A percentile compares a stretch with the other conserved stretches of the same genome.
Conservation (phyloP, 2,113 vertebrate species). For the Salvator merianae region DNA sequence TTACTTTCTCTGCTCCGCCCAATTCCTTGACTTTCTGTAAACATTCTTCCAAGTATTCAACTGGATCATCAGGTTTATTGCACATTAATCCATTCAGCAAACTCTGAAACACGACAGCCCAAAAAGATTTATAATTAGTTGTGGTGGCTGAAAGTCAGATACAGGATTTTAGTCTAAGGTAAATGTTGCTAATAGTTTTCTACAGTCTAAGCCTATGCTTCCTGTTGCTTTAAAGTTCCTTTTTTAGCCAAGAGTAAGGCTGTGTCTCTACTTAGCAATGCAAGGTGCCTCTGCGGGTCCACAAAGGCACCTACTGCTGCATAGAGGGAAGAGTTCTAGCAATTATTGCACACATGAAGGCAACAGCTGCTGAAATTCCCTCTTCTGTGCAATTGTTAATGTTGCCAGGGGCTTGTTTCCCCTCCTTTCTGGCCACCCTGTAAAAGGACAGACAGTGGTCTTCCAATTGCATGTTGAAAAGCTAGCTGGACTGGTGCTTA, state of each 20-base stretch:
- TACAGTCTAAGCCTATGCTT: background rate
- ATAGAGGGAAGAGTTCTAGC: too few relatives aligned
- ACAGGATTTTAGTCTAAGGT: background rate
- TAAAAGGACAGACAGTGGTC: too few relatives aligned
- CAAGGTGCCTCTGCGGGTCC: too few relatives aligned
- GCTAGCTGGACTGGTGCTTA: too few relatives aligned
- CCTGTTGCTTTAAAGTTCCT: background rate
- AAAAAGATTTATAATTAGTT: slow-evolving; percentile 9
- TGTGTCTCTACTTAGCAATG: too few relatives aligned
- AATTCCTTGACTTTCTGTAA: slow-evolving; percentile 92
- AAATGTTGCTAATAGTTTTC: background rate
- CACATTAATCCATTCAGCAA: slow-evolving; percentile 97
- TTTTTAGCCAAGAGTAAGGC: background rate
- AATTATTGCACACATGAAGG: too few relatives aligned
- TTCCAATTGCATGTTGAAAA: too few relatives aligned
- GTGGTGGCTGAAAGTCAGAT: background rate
- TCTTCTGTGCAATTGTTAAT: too few relatives aligned
- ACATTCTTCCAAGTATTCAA: slow-evolving; percentile 93
- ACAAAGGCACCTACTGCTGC: too few relatives aligned
- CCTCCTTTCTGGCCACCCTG: too few relatives aligned
- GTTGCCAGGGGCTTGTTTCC: too few relatives aligned
- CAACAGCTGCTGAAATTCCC: too few relatives aligned
- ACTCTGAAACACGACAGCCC: slow-evolving; percentile 80
- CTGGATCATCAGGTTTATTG: slow-evolving; percentile 93
- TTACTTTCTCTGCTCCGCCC: slow-evolving; percentile 91